Base-by-base conservation (phyloP, 2,888 invertebrate genomes). In the Fissipunctia ypsillon region DNA sequence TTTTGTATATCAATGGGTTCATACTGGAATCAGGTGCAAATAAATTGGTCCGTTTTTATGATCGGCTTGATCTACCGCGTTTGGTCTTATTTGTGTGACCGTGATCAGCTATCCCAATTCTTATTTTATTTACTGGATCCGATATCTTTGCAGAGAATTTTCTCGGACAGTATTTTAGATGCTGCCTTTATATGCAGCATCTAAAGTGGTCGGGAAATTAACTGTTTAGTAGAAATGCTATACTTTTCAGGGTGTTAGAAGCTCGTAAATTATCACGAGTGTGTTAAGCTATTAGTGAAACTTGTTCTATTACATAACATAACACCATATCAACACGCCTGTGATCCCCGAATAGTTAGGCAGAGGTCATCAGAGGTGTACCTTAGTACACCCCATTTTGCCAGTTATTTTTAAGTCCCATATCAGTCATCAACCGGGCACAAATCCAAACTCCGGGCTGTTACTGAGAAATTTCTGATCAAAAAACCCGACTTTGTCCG, bases 1-100 rank as follows among this genome's bases (percentile, higher is more conserved):
- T n/a, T n/a, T n/a, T n/a, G n/a, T n/a, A n/a, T n/a, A n/a, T n/a
- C n/a, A n/a, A n/a, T n/a, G n/a, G 14, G 31, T 45, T 38, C 12
- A n/a, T 52, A 43, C 7, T 50, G n/a, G 31, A 25, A 76, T 4
- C 35, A 63, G 28, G 76, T 63, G 64, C 9, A 9, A 22, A 73
- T 61, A 75, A 52, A 75, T 35, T 61, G 35, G 12, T 19, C 16
- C 19, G 5, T 28, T 69, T 69, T 68, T 68, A 69, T 52, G 52
- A 31, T 1, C 35, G 3, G 5, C 35, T 52, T 73, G 25, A 35
- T 61, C 22, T 31, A 22, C 25, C 45, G 16, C 35, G 22, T 48
- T 50, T 50, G 22, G 9, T 28, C 3, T 1, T 45, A 31, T 48
- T 41, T 25, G 19, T 41, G 31, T 50, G 31, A 41, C 22, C 35